Evolutionary conservation across 2,888 invertebrate genomes (phyloP), one percentile per base, ranked within the genome.

Genomic region (Epinotia demarniana): DNA sequence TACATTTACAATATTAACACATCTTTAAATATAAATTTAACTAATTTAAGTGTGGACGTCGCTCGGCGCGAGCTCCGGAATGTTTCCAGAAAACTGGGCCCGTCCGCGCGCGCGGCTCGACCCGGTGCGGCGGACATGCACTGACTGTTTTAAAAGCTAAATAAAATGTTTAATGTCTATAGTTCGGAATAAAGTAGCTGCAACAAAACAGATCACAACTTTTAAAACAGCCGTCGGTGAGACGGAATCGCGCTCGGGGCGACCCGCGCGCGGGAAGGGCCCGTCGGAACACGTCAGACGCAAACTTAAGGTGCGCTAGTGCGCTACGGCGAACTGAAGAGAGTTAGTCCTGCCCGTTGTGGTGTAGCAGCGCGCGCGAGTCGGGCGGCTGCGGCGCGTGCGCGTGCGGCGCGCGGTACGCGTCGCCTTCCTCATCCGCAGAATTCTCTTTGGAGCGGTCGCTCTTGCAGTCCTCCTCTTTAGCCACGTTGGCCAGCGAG

Each of bases 321-420:
- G 77, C 72, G 78, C 76, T 69, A 75, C 75, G 77, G 79, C 77
- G 69, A 58, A 69, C 58, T 58, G 43, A 68, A 68, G 39, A 39
- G n/a, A 19, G 69, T 58, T 96, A 97, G 95, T 97, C 97, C 90
- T 97, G 96, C 81, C 97, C 97, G 90, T 97, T 97, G 89, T 97
- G 97, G 83, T 97, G 97, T 75, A 96, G 93, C 79, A 96, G 93
- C 84, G 96, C 95, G 81, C 97, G 90, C 93, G 95, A 81, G 95
- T 95, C 90, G 92, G 95, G 85, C 93, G 95, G 87, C 94, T 90
- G 92, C 80, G 95, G 95, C 53, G 95, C 90, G 72, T 95, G 94
- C 85, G 92, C 92, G 87, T 93, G 73, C 78, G 95, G 93, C 85
- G 94, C 88, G 85, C 93, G 92, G 86, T 93, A 92, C 77, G 90